These are phyloP conservation scores for Nephrotoma guestfalica DNA, from an alignment of 2,888 invertebrate genomes.

Conservation along the genomic window DNA sequence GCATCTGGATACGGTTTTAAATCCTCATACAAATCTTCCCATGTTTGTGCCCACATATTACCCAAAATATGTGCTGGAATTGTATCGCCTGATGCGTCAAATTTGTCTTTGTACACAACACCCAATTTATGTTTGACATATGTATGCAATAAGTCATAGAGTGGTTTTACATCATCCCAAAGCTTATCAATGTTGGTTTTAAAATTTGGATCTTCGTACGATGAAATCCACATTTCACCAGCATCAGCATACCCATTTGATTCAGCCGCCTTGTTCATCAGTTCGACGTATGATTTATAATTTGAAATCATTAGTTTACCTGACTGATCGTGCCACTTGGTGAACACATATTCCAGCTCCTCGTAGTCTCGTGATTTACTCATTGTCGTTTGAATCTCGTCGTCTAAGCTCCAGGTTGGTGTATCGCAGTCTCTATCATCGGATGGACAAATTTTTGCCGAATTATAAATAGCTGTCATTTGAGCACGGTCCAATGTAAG, in stretches of 20 bases:
- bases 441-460: constrained; percentile 24
- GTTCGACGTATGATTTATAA: constrained; percentile 48
- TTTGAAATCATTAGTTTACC: constrained; percentile 46
- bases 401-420: background rate
- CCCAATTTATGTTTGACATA: constrained; percentile 6
- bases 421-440: constrained; percentile 16
- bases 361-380: constrained; percentile 55
- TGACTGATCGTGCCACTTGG: constrained; percentile 61
- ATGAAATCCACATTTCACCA: constrained; percentile 36
- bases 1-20: constrained; percentile 26
- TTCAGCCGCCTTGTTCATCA: constrained; percentile 53
- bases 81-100: constrained; percentile 21
- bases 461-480: constrained; percentile 25
- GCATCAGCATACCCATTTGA: constrained; percentile 51
- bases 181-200: constrained; percentile 8
- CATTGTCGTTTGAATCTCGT: constrained; percentile 22
- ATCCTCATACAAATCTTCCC: constrained; percentile 30
- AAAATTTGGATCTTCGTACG: constrained; percentile 29
- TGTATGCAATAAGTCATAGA: constrained; percentile 7
- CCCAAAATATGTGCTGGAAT: constrained; percentile 41
- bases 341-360: constrained; percentile 63
- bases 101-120: constrained; percentile 19
- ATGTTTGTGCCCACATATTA: constrained; percentile 30
- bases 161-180: constrained; percentile 7
- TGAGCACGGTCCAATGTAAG: constrained; percentile 12